phyloP scores from a whole-genome alignment of 2,113 vertebrate species.

The Corythornis cristatus region DNA sequence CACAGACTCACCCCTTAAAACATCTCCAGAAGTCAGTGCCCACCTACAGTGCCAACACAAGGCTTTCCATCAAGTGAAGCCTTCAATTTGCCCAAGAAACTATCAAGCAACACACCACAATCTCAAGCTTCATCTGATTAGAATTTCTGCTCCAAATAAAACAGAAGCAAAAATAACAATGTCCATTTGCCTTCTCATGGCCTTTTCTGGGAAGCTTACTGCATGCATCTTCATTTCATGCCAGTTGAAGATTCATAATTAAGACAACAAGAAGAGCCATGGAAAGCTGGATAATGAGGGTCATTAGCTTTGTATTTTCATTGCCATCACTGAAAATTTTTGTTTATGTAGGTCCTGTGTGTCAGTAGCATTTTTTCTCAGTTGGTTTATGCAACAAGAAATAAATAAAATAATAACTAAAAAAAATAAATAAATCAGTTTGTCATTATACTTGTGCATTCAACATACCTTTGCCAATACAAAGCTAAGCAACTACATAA shows the following conservation, averaged over 20 bases:
- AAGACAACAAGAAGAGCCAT: background rate
- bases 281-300: background rate
- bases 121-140: background rate
- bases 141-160: background rate
- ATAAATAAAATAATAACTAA: too few relatives aligned
- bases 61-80: background rate
- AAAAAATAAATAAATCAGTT: too few relatives aligned
- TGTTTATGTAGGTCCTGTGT: background rate
- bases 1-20: background rate
- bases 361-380: background rate
- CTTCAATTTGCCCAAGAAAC: fast-evolving
- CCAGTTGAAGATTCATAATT: background rate
- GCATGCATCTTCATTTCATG: background rate
- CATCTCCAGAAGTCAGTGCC: background rate
- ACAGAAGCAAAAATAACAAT: background rate
- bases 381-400: background rate
- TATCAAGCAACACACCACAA: background rate
- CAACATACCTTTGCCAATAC: slow-evolving; percentile 33
- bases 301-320: background rate
- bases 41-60: background rate
- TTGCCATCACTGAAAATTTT: background rate
- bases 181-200: background rate
- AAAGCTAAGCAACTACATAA: slow-evolving; percentile 31
- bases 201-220: background rate
- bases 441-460: slow-evolving; percentile 15